phyloP scores from a whole-genome alignment of 2,113 vertebrate genomes.

The Ammodytes dubius region DNA sequence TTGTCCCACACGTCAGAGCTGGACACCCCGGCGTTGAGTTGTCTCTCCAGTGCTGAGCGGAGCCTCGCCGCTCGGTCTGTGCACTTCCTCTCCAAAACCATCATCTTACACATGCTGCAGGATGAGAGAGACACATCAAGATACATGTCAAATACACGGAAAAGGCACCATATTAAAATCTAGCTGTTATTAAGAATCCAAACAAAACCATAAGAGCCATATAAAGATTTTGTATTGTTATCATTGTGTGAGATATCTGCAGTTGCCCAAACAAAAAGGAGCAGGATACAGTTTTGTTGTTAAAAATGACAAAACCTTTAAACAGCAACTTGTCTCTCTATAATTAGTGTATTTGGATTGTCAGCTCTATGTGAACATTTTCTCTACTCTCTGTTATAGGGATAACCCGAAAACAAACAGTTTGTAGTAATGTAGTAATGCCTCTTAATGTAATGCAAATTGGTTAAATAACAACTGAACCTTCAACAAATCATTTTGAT shows the following conservation, averaged over 20 bases:
- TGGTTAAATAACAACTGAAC: background rate
- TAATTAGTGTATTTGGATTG: background rate
- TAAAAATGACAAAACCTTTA: background rate
- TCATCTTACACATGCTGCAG: conserved; percentile 74
- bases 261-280: background rate
- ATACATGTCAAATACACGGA: background rate
- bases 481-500: background rate
- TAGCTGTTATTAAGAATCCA: background rate
- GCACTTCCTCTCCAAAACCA: conserved; percentile 81
- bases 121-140: conserved; percentile 9
- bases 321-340: background rate
- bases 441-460: too few relatives aligned
- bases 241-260: background rate
- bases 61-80: conserved; percentile 72
- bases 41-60: conserved; percentile 66
- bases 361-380: background rate
- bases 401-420: too few relatives aligned
- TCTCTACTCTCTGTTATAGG: background rate
- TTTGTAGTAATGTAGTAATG: background rate
- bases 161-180: background rate
- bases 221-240: background rate
- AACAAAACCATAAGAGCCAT: background rate
- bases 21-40: conserved; percentile 65
- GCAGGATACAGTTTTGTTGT: background rate
- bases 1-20: conserved; percentile 81